phyloP scores from a whole-genome alignment of 2,113 vertebrate genomes.

The Strigops habroptila region DNA sequence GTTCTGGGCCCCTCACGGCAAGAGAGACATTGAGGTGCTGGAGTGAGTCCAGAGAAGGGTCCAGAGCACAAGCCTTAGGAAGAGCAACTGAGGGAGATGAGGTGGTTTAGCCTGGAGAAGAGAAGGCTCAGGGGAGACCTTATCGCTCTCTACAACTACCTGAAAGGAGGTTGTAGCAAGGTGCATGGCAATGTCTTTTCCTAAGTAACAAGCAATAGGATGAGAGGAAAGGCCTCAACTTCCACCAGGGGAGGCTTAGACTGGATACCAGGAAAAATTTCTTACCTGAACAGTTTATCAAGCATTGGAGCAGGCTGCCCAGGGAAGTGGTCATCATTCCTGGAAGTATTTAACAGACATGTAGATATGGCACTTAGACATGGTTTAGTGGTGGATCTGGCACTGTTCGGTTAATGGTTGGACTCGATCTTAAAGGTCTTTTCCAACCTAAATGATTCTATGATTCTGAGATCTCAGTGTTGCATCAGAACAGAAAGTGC shows the following conservation, averaged over 20 bases:
- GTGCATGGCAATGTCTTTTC: neutral
- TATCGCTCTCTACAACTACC: neutral
- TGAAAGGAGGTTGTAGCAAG: neutral
- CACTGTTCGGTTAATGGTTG: neutral
- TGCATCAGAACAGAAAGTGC: neutral
- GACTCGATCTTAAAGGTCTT: neutral
- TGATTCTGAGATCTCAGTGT: neutral
- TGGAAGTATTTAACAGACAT: neutral
- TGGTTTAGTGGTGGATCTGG: neutral
- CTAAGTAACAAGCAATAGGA: neutral
- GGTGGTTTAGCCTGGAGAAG: neutral
- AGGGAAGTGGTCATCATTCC: no score
- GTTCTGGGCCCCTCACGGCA: neutral
- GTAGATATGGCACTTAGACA: neutral
- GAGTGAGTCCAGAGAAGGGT: fast-evolving
- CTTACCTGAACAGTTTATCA: no score
- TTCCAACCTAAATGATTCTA: neutral
- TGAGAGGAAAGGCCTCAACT: neutral
- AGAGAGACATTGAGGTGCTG: neutral
- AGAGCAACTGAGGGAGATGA: neutral
- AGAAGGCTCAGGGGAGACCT: neutral
- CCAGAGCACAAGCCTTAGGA: neutral
- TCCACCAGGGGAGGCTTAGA: no score
- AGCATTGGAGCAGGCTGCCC: no score
- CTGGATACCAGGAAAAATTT: no score